phyloP scores from a whole-genome alignment of 1,140 invertebrate genomes.

The Thrips palmi region DNA sequence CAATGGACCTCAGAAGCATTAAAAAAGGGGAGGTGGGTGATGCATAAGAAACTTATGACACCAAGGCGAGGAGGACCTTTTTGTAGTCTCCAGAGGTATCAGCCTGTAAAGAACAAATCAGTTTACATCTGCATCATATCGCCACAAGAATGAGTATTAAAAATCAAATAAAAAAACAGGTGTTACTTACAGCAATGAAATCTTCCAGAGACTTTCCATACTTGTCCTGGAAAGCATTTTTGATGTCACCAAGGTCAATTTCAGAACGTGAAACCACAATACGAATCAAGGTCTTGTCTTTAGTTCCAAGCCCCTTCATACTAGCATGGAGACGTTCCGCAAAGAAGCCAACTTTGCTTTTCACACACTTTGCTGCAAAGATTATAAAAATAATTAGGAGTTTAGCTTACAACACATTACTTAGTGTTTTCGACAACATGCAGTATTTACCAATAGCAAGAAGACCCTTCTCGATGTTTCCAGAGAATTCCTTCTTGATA shows the following conservation, averaged over 20 bases:
- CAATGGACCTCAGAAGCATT: too few species aligned
- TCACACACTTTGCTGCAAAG: constrained; percentile 62
- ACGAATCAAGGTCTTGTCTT: constrained; percentile 75
- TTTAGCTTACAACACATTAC: not conserved
- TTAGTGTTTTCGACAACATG: constrained; percentile 2
- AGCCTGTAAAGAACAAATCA: constrained; percentile 37
- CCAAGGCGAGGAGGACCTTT: constrained; percentile 61
- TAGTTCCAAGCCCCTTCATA: constrained; percentile 78
- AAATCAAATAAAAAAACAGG: not conserved
- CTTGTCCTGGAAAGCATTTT: constrained; percentile 68
- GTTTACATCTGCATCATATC: not conserved
- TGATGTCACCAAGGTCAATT: constrained; percentile 81
- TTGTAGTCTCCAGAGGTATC: constrained; percentile 88
- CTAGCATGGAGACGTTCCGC: constrained; percentile 75
- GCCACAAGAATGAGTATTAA: not conserved
- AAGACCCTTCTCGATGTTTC: constrained; percentile 41
- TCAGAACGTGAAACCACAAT: constrained; percentile 80
- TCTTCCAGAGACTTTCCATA: constrained; percentile 69
- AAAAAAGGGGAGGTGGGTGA: too few species aligned
- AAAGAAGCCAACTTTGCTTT: constrained; percentile 84
- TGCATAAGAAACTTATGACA: constrained; percentile 28
- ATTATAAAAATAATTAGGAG: not conserved
- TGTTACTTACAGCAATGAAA: constrained; percentile 59
- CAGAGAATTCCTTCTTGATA: constrained; percentile 51
- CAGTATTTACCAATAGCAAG: constrained; percentile 35